These are phyloP conservation scores for Miltochrista miniata DNA, from an alignment of 2,888 invertebrate genomes.

Conservation along the genomic window DNA sequence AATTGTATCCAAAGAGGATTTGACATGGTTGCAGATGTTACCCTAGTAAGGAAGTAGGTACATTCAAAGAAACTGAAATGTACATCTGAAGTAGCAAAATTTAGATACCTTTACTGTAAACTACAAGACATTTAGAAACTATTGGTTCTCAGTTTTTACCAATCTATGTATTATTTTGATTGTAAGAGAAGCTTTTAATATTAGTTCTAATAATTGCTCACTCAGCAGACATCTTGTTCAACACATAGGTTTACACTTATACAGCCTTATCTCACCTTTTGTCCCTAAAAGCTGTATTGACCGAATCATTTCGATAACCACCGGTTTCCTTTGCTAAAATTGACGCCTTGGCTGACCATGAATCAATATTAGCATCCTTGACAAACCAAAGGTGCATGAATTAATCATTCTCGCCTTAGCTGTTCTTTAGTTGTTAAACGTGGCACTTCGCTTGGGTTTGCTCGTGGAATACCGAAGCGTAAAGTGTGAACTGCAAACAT, in stretches of 20 bases:
- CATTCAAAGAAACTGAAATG: too few species aligned
- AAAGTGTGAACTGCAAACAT: constrained; percentile 39
- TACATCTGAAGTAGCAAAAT: too few species aligned
- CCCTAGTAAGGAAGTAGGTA: too few species aligned
- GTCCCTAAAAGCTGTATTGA: constrained; percentile 27
- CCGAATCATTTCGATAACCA: constrained; percentile 35
- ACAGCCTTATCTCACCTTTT: constrained; percentile 17
- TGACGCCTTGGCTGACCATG: constrained; percentile 47
- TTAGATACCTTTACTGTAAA: too few species aligned
- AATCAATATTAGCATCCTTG: constrained; percentile 50
- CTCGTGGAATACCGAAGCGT: constrained; percentile 62
- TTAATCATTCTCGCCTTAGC: constrained; percentile 56
- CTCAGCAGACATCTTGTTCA: not conserved
- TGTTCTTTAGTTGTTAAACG: constrained; percentile 59
- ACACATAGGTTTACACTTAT: not conserved
- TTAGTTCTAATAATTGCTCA: too few species aligned
- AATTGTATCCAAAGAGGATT: too few species aligned
- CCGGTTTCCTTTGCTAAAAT: constrained; percentile 45
- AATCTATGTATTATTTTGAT: too few species aligned
- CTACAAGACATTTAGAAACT: too few species aligned
- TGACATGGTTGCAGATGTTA: too few species aligned
- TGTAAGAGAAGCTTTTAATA: too few species aligned
- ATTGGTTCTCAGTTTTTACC: too few species aligned
- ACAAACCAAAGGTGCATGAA: constrained; percentile 54
- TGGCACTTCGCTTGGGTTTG: constrained; percentile 53